Base-by-base conservation (phyloP, 92 coral and sea anemone species). In the Epizoanthus illoricatus region DNA sequence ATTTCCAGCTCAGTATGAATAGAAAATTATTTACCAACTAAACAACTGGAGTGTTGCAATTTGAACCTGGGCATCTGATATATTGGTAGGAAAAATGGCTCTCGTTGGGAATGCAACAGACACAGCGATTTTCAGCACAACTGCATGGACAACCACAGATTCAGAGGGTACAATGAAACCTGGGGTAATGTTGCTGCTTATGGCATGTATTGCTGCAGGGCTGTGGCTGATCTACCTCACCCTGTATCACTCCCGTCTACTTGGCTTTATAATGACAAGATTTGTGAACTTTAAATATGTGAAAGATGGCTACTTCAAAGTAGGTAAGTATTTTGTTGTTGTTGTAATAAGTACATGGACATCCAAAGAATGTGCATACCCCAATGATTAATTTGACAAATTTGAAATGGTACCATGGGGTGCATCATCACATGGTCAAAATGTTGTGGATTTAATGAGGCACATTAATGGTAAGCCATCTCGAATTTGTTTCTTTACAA, bases 161-260 rank as follows among this genome's bases (percentile, higher is more conserved):
- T 52, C 56, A 7, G 15, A 9, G 56, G 56, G 56, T 52, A 5
- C 16, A 52, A 52, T 9, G 49, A 2, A 75, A 56, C 87, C 90
- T 4, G 87, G 93, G 7, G 55, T 91, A 43, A 88, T 94, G 15
- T 84, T 93, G 75, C 86, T 97, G n/a, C 88, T 94, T 8, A 57
- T 89, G 76, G 90, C 99, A 6, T 97, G 99, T 78, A 61, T 88
- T 39, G 88, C 88, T 47, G 89, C 96, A 5, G 71, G 94, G 40
- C 55, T 97, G 59, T 97, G 99, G 99, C 84, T 87, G n/a, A 87
- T 97, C 45, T 97, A 94, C 86, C 83, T 97, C 87, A 90, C 98
- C 5, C 88, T 97, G 68, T 97, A 97, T 69, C 95, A 94, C 81
- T 92, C 99, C 4, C 92, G 99, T 1, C 17, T 97, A 47, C 76